These are phyloP conservation scores for Xyliphius kryptos DNA, from an alignment of 2,113 vertebrate species.

Conservation along the genomic window DNA sequence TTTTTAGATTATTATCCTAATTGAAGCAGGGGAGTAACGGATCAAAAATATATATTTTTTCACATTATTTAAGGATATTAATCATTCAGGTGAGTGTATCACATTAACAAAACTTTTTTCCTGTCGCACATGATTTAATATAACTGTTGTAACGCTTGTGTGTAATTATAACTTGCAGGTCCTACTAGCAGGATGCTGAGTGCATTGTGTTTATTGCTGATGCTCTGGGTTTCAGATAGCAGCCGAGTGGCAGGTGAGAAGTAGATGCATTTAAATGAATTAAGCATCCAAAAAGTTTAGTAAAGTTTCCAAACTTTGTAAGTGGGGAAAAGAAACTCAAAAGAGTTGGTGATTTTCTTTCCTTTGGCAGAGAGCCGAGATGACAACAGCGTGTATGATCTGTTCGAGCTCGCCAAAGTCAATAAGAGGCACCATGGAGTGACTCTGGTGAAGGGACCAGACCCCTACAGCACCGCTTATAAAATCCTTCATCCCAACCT, in stretches of 20 bases:
- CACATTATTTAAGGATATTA: slow-evolving; percentile 3
- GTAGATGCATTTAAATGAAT: too few species aligned
- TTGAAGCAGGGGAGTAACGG: background rate
- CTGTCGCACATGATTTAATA: too few species aligned
- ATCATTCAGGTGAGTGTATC: slow-evolving; percentile 20
- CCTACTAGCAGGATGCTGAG: slow-evolving; percentile 65
- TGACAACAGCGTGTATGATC: slow-evolving; percentile 85
- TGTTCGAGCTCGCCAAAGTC: slow-evolving; percentile 79
- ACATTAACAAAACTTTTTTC: too few species aligned
- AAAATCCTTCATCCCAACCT: slow-evolving; percentile 83
- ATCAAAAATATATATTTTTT: background rate
- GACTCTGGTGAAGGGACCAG: slow-evolving; percentile 79
- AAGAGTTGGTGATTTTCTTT: background rate
- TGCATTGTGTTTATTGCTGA: slow-evolving; percentile 67
- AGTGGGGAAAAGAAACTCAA: too few species aligned
- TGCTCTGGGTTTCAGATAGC: slow-evolving; percentile 61
- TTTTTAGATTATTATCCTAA: background rate
- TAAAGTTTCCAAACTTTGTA: too few species aligned
- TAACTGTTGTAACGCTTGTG: too few species aligned
- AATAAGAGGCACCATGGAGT: slow-evolving; percentile 73
- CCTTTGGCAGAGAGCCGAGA: slow-evolving; percentile 74
- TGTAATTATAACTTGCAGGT: too few species aligned
- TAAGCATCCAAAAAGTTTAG: too few species aligned
- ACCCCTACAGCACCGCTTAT: slow-evolving; percentile 86
- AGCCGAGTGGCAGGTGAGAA: slow-evolving; percentile 80